Conservation (phyloP, 2,113 vertebrate genomes). For the Grammomys dolichurus region DNA sequence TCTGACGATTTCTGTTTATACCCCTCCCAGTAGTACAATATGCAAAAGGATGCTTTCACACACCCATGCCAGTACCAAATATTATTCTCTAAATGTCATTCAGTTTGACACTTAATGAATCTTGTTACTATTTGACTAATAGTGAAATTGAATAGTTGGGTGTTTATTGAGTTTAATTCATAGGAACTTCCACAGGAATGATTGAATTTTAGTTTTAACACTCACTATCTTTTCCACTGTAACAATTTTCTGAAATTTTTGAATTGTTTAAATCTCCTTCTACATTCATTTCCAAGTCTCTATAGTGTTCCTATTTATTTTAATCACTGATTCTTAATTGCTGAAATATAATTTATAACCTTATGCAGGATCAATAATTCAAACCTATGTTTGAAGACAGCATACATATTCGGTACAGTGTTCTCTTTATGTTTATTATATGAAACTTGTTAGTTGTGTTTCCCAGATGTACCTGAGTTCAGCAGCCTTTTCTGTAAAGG, state of each 20-base stretch:
- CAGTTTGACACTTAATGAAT: neutral
- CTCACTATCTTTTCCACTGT: neutral
- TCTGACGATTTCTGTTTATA: neutral
- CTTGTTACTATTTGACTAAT: conserved; percentile 3
- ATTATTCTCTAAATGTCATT: neutral
- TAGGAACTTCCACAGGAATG: conserved; percentile 19
- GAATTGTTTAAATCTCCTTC: neutral
- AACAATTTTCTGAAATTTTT: neutral
- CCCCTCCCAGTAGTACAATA: too few species aligned
- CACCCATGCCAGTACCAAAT: neutral
- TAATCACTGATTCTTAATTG: neutral
- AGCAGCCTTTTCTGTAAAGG: neutral
- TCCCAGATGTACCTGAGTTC: neutral
- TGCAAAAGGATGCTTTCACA: neutral
- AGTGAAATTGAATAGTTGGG: neutral
- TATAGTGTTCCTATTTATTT: neutral
- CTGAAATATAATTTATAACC: neutral
- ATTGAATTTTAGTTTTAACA: neutral
- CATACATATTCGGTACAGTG: neutral
- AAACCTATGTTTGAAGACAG: neutral
- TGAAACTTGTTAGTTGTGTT: conserved; percentile 29
- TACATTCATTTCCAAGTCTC: conserved; percentile 17
- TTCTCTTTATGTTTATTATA: neutral
- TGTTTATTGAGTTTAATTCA: neutral
- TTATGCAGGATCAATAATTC: neutral